A percentile compares a stretch with the other conserved stretches of the same genome.
Evolutionary conservation across 1,140 invertebrate genomes (phyloP).

Genomic region (Caenorhabditis brenneri): DNA sequence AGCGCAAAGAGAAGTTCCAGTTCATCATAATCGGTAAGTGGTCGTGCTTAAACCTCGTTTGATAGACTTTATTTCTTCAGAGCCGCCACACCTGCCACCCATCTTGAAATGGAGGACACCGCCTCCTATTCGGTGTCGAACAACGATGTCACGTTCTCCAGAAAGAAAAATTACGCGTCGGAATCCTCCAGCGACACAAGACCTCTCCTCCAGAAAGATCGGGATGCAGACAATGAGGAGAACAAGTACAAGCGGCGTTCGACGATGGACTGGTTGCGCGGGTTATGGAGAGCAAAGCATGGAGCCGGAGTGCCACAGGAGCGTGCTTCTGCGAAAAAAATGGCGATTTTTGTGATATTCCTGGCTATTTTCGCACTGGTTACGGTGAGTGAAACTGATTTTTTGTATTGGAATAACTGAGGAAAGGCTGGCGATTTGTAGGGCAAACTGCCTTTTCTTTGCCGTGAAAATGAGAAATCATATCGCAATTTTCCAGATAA

Average conservation of each 20-base stretch:
- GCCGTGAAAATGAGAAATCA: background rate
- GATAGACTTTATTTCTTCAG: no score
- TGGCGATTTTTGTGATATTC: background rate
- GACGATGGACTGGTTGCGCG: slow-evolving; percentile 40
- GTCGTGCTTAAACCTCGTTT: no score
- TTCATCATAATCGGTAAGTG: slow-evolving; percentile 27
- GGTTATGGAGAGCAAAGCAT: slow-evolving; percentile 43
- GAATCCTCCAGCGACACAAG: slow-evolving; percentile 3
- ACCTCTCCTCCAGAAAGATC: slow-evolving; percentile 12
- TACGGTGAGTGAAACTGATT: background rate
- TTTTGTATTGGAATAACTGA: no score
- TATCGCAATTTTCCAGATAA: background rate
- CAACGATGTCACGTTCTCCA: background rate
- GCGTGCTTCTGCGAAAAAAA: background rate
- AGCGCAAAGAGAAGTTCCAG: background rate
- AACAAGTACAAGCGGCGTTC: slow-evolving; percentile 51
- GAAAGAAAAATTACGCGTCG: background rate
- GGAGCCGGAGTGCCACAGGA: slow-evolving; percentile 4
- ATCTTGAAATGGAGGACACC: slow-evolving; percentile 37
- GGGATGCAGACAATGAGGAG: slow-evolving; percentile 17
- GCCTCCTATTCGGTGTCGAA: slow-evolving; percentile 4
- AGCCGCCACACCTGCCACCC: background rate
- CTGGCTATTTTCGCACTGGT: background rate
- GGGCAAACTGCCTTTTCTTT: background rate
- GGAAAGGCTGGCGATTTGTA: no score